These are phyloP conservation scores for Arrhamphus sclerolepis DNA, from an alignment of 2,797 vertebrate genomes.

Conservation along the genomic window DNA sequence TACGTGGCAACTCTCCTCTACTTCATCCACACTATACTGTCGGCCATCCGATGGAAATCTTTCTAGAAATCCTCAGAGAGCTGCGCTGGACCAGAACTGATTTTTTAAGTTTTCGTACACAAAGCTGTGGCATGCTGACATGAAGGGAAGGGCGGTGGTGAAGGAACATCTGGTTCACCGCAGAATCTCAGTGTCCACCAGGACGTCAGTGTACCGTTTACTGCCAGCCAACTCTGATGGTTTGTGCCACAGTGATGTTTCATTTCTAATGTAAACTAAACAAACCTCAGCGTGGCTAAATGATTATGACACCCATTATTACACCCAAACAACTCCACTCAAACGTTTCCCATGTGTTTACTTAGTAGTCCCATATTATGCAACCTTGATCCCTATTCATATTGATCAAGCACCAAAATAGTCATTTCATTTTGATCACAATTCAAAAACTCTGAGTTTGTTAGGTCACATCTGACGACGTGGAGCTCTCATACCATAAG, in stretches of 20 bases:
- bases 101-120: conserved; percentile 2
- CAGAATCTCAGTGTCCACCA: background rate
- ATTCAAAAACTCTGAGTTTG: too few relatives aligned
- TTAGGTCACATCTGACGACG: too few relatives aligned
- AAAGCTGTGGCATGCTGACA: background rate
- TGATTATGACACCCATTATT: too few relatives aligned
- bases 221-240: background rate
- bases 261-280: background rate
- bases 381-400: too few relatives aligned
- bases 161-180: conserved; percentile 7
- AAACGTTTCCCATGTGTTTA: too few relatives aligned
- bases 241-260: background rate
- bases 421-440: too few relatives aligned
- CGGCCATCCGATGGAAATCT: conserved; percentile 79
- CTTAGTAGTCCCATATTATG: too few relatives aligned
- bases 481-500: too few relatives aligned
- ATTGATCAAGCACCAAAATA: too few relatives aligned
- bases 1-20: conserved; percentile 75
- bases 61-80: conserved; percentile 53
- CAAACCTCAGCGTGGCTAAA: background rate
- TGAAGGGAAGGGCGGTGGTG: background rate
- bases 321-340: too few relatives aligned
- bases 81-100: background rate
- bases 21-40: conserved; percentile 76
- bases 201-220: background rate